Conservation (phyloP, 2,888 invertebrate genomes). For the Antheraea assamensis region DNA sequence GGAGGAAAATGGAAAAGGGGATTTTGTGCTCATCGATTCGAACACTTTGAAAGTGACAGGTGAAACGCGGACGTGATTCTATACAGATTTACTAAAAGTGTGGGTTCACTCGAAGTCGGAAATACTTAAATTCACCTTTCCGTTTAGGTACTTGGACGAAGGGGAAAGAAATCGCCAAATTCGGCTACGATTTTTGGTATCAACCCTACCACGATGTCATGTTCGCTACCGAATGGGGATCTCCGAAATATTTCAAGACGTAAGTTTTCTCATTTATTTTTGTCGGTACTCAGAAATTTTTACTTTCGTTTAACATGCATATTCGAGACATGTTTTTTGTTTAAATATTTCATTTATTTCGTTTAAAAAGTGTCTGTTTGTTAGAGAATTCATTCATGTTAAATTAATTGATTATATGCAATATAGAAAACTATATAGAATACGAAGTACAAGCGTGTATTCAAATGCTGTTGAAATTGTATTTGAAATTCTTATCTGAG, state of each 20-base stretch:
- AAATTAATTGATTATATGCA: not conserved
- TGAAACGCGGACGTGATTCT: conserved; percentile 45
- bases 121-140: conserved; percentile 20
- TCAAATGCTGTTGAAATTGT: not conserved
- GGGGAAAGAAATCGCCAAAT: conserved; percentile 85
- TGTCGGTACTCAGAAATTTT: not conserved
- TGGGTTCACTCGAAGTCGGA: conserved; percentile 21
- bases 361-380: too few relatives aligned
- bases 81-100: conserved; percentile 34
- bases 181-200: conserved; percentile 99
- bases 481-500: not conserved
- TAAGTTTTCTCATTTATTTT: conserved; percentile 60
- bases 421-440: not conserved
- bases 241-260: conserved; percentile 90
- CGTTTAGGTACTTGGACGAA: conserved; percentile 88
- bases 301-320: not conserved
- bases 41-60: conserved; percentile 89
- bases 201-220: conserved; percentile 96
- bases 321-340: conserved; percentile 5
- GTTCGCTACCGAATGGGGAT: conserved; percentile 96
- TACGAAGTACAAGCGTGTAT: not conserved
- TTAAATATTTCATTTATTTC: not conserved
- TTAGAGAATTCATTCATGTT: not conserved
- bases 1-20: conserved; percentile 92
- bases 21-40: conserved; percentile 93